Conservation (phyloP, 2,113 vertebrate species). For the Trichechus manatus region DNA sequence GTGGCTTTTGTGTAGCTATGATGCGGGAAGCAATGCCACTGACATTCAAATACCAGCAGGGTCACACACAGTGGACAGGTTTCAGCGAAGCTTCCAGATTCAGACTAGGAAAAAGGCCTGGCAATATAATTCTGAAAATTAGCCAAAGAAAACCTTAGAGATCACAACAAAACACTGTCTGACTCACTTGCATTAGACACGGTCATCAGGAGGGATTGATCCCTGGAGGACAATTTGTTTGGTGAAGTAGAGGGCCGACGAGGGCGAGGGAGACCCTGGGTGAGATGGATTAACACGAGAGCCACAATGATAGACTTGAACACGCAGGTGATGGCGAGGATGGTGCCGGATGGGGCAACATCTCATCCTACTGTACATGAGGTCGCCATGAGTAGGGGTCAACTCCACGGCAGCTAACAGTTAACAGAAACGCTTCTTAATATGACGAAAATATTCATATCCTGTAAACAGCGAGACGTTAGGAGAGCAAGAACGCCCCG, state of each 20-base stretch:
- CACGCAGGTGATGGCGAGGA: not conserved
- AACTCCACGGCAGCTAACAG: not conserved
- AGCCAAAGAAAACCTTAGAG: not conserved
- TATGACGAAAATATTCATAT: not conserved
- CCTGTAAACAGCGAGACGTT: not conserved
- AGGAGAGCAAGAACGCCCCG: conserved; percentile 45
- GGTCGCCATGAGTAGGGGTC: not conserved
- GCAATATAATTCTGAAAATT: not conserved
- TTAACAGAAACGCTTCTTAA: not conserved
- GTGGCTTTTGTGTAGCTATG: no score
- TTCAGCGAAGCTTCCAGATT: not conserved
- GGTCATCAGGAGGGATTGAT: not conserved
- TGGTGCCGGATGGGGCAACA: not conserved
- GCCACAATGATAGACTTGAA: no score
- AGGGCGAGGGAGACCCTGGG: not conserved
- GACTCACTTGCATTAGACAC: not conserved
- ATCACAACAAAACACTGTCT: not conserved
- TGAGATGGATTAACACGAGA: no score
- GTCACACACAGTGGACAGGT: no score
- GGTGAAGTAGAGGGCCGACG: not conserved
- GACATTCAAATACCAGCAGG: no score
- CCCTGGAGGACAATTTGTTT: not conserved
- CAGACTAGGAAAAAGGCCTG: not conserved
- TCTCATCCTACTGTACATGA: not conserved
- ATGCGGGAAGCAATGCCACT: no score